A percentile compares a stretch with the other conserved stretches of the same genome.
phyloP scores from a whole-genome alignment of 2,797 vertebrate genomes.

The Acropternis orthonyx region DNA sequence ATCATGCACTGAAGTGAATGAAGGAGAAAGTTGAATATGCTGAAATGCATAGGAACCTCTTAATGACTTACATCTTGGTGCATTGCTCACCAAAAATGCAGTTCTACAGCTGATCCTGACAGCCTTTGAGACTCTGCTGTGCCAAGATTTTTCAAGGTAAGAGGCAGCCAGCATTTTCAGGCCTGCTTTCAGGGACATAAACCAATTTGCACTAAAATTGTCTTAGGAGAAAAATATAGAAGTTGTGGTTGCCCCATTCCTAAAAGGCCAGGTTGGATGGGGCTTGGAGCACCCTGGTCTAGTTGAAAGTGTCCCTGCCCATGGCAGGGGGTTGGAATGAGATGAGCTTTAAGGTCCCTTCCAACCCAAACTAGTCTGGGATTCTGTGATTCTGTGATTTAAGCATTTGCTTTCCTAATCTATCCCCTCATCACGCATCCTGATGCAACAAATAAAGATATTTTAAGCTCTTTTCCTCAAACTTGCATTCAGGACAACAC shows the following conservation, averaged over 20 bases:
- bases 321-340: too few relatives aligned
- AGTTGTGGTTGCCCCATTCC: not conserved
- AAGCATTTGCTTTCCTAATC: not conserved
- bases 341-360: not conserved
- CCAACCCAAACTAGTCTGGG: not conserved
- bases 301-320: not conserved
- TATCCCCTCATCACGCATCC: not conserved
- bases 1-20: rapidly evolving
- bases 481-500: conserved; percentile 18
- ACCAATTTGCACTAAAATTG: not conserved
- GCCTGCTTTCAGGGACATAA: not conserved
- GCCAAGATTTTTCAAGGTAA: not conserved
- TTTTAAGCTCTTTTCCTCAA: not conserved
- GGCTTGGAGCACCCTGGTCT: not conserved
- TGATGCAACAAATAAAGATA: not conserved
- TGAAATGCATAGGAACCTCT: not conserved
- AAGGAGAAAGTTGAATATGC: not conserved
- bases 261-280: not conserved
- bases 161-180: not conserved
- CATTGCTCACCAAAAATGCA: not conserved
- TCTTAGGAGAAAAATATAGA: not conserved
- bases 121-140: not conserved
- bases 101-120: not conserved
- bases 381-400: not conserved
- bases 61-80: rapidly evolving